Base-by-base conservation (phyloP, 2,113 vertebrate genomes). In the Rhabdomys dilectus region DNA sequence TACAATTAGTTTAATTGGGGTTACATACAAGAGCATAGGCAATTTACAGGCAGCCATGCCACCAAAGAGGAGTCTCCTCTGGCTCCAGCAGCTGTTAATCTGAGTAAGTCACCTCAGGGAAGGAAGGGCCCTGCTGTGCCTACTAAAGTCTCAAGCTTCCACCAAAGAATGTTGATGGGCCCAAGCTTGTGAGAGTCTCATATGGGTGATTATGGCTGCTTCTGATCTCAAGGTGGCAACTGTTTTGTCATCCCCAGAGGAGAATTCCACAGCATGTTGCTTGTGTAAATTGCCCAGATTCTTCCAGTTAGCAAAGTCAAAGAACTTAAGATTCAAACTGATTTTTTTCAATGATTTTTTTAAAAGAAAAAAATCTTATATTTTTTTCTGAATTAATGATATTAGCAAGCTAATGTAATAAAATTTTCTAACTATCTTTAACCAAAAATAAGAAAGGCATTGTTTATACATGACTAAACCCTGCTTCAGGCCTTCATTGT, bases 321-420 rank as follows among this genome's bases (percentile, higher is more conserved):
- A 31, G n/a, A 95, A 56, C 11, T 58, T 91, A 58, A 42, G 42
- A 75, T 93, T 78, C 31, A 72, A 94, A 78, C 77, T 45, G 15
- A 4, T 26, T 24, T 91, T 60, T 58, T 68, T 66, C 10, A 70
- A 7, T 39, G 84, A 73, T 9, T 87, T 34, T 86, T 81, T 53
- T 10, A 36, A 56, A 45, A 45, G n/a, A n/a, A n/a, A n/a, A n/a
- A n/a, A 24, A 29, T 7, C 4, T 26, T 82, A 39, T 64, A 17
- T 72, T 73, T 76, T 82, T 82, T 73, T 45, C 56, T 80, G 26
- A 26, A 19, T 91, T 91, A 96, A n/a, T 78, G 22, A 88, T 78
- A 88, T 42, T 90, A 93, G 9, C 45, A 96, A 92, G 26, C 15
- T 51, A 58, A 31, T 70, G 31, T 68, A 68, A 58, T 75, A 62